A percentile compares a stretch with the other conserved stretches of the same genome.
Evolutionary conservation across 2,113 vertebrate genomes (phyloP).

Genomic region (Oryzias curvinotus): DNA sequence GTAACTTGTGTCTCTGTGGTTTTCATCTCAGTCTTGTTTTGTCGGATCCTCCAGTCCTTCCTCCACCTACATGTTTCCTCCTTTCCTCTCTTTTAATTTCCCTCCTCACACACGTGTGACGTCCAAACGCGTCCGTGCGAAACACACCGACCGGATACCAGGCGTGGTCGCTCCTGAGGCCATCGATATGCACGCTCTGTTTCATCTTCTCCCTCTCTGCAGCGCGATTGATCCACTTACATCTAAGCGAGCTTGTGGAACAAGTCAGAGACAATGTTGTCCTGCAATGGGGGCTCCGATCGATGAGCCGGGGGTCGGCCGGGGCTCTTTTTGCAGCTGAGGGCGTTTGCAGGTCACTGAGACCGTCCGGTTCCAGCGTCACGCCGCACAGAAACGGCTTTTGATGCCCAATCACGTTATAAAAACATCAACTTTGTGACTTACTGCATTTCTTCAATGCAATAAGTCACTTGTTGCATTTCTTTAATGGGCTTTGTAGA

Average conservation of each 20-base stretch:
- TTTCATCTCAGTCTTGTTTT: too few species aligned
- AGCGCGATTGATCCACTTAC: slow-evolving; percentile 67
- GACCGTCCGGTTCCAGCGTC: slow-evolving; percentile 40
- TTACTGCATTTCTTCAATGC: not conserved
- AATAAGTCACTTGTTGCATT: too few species aligned
- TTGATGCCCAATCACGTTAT: too few species aligned
- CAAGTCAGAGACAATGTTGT: slow-evolving; percentile 65
- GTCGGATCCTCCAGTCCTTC: too few species aligned
- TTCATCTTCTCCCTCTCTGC: slow-evolving; percentile 52
- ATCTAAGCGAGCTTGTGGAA: slow-evolving; percentile 68
- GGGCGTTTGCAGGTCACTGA: slow-evolving; percentile 63
- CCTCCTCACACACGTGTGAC: not conserved
- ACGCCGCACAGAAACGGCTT: slow-evolving; percentile 4
- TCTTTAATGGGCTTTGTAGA: too few species aligned
- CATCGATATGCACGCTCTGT: slow-evolving; percentile 56
- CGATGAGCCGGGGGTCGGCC: slow-evolving; percentile 61
- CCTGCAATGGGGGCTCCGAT: slow-evolving; percentile 40
- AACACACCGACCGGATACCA: slow-evolving; percentile 21
- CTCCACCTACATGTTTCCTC: too few species aligned
- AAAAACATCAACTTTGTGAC: too few species aligned
- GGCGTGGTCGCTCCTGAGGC: slow-evolving; percentile 49
- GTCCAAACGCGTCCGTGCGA: slow-evolving; percentile 27
- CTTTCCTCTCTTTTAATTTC: not conserved
- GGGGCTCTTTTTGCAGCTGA: slow-evolving; percentile 28
- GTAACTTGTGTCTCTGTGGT: too few species aligned